Evolutionary conservation across 2,888 invertebrate species (phyloP), one percentile per base, ranked within the genome.

Genomic region (Iphiclides podalirius): DNA sequence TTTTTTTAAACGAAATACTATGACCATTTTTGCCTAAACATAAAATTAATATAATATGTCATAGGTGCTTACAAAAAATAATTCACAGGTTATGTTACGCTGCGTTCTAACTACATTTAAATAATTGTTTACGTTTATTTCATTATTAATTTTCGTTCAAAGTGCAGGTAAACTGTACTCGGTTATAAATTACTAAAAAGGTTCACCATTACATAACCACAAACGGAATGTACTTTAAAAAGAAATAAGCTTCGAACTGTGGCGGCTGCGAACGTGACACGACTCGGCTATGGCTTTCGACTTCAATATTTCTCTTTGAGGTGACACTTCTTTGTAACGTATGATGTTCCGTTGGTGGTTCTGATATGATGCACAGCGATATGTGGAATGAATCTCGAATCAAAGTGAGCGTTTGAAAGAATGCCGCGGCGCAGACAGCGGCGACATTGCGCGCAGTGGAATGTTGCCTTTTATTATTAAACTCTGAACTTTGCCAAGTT

Each of bases 331-430:
- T 60, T 56, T 61, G 58, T 58, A 28, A 48, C 46, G 33, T 48
- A 49, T 38, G 41, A 38, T 17, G 46, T 47, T 44, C 49, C 33
- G 42, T 44, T 31, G 49, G 15, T 41, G 34, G 35, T 52, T 42
- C 11, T 38, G 48, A 49, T 52, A 52, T 43, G 54, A 52, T 49
- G 48, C 38, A 44, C 14, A 37, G 20, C 31, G 43, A 47, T 40
- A 20, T 47, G 40, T 31, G 52, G 52, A 28, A 41, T 49, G 49
- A 47, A 53, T 53, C 20, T 33, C 39, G 51, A 63, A 55, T 61
- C 59, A 67, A 66, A 61, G 56, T 52, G 44, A 55, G 44, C 41
- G 33, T 40, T 54, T 57, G 56, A 61, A 63, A 63, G 56, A 55
- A 53, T 43, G 52, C 53, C 44, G 38, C 23, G n/a, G 31, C 31